Base-by-base conservation (phyloP, 2,113 vertebrate species). In the Grus americana region DNA sequence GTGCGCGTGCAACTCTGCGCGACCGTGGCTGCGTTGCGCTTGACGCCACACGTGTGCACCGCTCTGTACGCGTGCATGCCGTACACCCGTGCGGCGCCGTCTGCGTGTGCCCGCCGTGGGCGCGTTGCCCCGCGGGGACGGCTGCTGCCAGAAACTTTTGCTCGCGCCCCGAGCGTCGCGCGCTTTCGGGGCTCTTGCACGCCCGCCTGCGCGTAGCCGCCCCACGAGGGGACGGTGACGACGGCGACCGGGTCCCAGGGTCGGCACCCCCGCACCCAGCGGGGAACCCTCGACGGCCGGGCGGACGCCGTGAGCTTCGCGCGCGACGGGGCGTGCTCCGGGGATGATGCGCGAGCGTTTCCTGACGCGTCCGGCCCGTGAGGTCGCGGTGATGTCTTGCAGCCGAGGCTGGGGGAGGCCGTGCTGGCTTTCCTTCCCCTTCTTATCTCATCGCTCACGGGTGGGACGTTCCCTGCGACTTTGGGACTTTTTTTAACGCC, bases 191-290 rank as follows among this genome's bases (percentile, higher is more conserved):
- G 38, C 38, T 38, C 38, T 38, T 38, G 38, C 42, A 0, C 2
- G 3, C 52, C 75, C 19, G 27, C 22, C 55, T 4, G 0, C 7
- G 4, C 32, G 0, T 17, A 38, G 26, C 66, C 58, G 5, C 47
- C 42, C 38, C 38, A 4, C 9, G 38, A 38, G 38, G n/a, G 34
- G 8, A 5, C 2, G 6, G 65, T n/a, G 34, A 4, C 4, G 0
- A 0, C 12, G 70, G 42, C 10, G 36, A 2, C 8, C 6, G 2
- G 21, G 21, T 75, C 6, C 2, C 15, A 0, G n/a, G 5, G 10
- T 1, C 71, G 75, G 36, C 66, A 17, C 12, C 52, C 49, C 29
- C 4, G 20, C 15, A 6, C 34, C 15, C 27, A 4, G 8, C 26
- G 21, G 63, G 47, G 63, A 47, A 1, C 19, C 40, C 57, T 11